Conservation (phyloP, 2,113 vertebrate genomes). For the Pao palembangensis region DNA sequence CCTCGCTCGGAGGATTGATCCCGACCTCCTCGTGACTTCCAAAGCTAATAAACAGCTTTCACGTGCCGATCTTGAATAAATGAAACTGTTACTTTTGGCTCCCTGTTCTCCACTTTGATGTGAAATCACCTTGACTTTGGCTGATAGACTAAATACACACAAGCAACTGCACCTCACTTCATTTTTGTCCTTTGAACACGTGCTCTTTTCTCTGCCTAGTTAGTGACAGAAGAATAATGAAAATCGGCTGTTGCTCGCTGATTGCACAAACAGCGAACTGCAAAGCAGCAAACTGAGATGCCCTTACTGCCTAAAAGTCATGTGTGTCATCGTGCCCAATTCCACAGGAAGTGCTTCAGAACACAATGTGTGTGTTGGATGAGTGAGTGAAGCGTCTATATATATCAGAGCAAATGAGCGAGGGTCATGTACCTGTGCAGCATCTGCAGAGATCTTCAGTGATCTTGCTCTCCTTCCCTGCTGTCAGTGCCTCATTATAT, state of each 20-base stretch:
- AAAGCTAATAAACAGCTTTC: slow-evolving; percentile 73
- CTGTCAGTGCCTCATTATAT: slow-evolving; percentile 91
- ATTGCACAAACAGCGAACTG: slow-evolving; percentile 82
- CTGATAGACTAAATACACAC: slow-evolving; percentile 73
- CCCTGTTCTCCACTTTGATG: slow-evolving; percentile 69
- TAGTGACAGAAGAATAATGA: slow-evolving; percentile 66
- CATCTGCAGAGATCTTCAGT: slow-evolving; percentile 85
- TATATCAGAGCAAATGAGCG: slow-evolving; percentile 79
- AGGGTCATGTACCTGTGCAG: slow-evolving; percentile 86
- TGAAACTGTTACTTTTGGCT: slow-evolving; percentile 77
- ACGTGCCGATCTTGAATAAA: slow-evolving; percentile 70
- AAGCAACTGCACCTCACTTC: slow-evolving; percentile 61
- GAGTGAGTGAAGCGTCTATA: slow-evolving; percentile 81
- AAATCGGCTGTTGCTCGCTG: slow-evolving; percentile 76
- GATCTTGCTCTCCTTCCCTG: slow-evolving; percentile 91
- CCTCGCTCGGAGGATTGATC: slow-evolving; percentile 49
- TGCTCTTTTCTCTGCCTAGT: slow-evolving; percentile 35
- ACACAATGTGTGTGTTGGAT: slow-evolving; percentile 77
- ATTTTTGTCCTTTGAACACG: slow-evolving; percentile 53
- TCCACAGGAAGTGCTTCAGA: slow-evolving; percentile 55
- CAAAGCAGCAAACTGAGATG: slow-evolving; percentile 63
- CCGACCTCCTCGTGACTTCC: slow-evolving; percentile 60
- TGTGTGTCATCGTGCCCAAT: slow-evolving; percentile 82
- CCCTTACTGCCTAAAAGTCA: slow-evolving; percentile 18
- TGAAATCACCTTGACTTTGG: slow-evolving; percentile 58